Evolutionary conservation across 2,113 vertebrate genomes (phyloP).

Genomic region (Pelecanus crispus): DNA sequence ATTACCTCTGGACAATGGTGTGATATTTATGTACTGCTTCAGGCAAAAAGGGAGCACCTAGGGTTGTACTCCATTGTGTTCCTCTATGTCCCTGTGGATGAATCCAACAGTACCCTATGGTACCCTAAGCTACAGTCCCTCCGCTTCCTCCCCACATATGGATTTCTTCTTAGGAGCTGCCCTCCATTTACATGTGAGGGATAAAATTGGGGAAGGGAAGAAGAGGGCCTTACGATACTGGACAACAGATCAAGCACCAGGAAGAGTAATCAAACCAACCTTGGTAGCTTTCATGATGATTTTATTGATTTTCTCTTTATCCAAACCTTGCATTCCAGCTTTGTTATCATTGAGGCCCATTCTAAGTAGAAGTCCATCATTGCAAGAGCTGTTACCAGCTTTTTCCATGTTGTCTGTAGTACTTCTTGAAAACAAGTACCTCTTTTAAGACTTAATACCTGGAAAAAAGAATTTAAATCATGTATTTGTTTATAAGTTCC

Average conservation of each 20-base stretch:
- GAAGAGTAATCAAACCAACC: conserved; percentile 68
- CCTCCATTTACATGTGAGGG: neutral
- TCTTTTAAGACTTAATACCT: conserved; percentile 18
- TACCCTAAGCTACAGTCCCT: accelerated
- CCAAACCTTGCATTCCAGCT: conserved; percentile 95
- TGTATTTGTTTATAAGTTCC: neutral
- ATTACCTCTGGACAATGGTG: neutral
- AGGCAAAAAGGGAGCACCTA: neutral
- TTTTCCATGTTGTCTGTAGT: conserved; percentile 59
- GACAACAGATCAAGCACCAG: neutral
- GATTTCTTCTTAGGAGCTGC: neutral
- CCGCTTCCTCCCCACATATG: neutral
- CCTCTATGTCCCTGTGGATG: neutral
- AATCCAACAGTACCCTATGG: neutral
- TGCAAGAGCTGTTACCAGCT: neutral
- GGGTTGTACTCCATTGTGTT: neutral
- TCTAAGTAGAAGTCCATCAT: conserved; percentile 80
- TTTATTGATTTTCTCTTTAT: conserved; percentile 97
- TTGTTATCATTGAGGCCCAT: conserved; percentile 98
- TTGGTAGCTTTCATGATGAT: conserved; percentile 96
- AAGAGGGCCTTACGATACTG: neutral
- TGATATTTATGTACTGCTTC: neutral
- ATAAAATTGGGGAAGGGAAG: neutral
- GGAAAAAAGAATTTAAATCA: conserved; percentile 16
- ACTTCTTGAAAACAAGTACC: neutral